Evolutionary conservation across 1,140 invertebrate species (phyloP).

Genomic region (Bombus waltoni): DNA sequence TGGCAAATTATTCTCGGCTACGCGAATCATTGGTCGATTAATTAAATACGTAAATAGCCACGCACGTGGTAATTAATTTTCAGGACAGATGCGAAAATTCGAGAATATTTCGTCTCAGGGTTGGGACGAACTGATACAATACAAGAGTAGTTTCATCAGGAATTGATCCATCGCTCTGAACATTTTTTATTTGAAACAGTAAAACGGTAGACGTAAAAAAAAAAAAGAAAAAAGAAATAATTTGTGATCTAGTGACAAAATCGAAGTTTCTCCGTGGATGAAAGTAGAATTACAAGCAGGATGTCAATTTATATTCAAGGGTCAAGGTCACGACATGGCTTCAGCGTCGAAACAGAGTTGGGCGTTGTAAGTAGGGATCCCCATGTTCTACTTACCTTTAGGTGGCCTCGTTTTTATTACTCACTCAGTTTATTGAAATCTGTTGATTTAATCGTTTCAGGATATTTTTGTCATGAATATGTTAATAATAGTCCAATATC

Average conservation of each 20-base stretch:
- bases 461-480: no score
- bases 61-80: no score
- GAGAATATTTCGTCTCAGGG: no score
- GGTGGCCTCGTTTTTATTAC: conserved; percentile 21
- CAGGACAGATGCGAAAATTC: no score
- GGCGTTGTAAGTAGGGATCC: not conserved
- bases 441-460: not conserved
- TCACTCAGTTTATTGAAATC: not conserved
- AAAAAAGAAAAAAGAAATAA: not conserved
- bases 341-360: not conserved
- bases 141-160: no score
- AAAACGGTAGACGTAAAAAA: not conserved
- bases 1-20: no score
- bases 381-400: conserved; percentile 25
- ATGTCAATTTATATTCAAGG: conserved; percentile 32
- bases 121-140: no score
- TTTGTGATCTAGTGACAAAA: conserved; percentile 10
- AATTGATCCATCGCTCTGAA: not conserved
- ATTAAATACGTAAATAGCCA: no score
- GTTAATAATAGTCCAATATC: not conserved
- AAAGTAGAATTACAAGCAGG: conserved; percentile 36
- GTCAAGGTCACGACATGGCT: conserved; percentile 49
- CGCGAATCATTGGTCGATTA: no score
- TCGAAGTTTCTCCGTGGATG: conserved; percentile 26
- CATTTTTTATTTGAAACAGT: no score